Conservation (phyloP, 2,888 invertebrate genomes). For the Scaptomyza flava region DNA sequence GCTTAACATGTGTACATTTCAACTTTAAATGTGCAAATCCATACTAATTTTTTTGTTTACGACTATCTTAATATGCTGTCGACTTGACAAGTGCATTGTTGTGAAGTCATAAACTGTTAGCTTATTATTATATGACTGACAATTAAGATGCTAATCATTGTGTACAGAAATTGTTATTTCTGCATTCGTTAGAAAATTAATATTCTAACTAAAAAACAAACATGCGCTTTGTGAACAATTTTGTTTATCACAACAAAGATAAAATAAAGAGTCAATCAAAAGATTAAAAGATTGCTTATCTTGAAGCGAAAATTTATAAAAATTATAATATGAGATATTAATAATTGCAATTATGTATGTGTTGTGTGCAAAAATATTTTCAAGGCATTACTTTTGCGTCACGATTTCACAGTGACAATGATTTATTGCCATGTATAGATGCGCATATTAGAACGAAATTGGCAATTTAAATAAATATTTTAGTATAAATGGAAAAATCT, state of each 20-base stretch:
- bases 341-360: background rate
- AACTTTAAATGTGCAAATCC: background rate
- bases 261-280: background rate
- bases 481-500: slow-evolving; percentile 25
- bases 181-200: background rate
- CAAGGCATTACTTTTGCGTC: slow-evolving; percentile 16
- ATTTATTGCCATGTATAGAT: slow-evolving; percentile 30
- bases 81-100: background rate
- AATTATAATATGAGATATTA: too few relatives aligned
- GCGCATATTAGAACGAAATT: slow-evolving; percentile 5
- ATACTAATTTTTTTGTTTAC: background rate
- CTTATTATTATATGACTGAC: background rate
- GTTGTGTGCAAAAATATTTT: background rate
- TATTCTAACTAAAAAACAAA: background rate
- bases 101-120: background rate
- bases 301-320: background rate
- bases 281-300: slow-evolving; percentile 23
- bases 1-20: too few relatives aligned
- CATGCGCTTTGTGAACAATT: background rate
- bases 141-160: background rate
- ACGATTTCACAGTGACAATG: slow-evolving; percentile 21
- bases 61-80: background rate
- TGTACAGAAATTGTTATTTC: background rate
- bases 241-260: background rate
- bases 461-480: slow-evolving; percentile 23